These are phyloP conservation scores for Galeopsomyia nigrocyanea DNA, from an alignment of 2,888 invertebrate species.

Conservation along the genomic window DNA sequence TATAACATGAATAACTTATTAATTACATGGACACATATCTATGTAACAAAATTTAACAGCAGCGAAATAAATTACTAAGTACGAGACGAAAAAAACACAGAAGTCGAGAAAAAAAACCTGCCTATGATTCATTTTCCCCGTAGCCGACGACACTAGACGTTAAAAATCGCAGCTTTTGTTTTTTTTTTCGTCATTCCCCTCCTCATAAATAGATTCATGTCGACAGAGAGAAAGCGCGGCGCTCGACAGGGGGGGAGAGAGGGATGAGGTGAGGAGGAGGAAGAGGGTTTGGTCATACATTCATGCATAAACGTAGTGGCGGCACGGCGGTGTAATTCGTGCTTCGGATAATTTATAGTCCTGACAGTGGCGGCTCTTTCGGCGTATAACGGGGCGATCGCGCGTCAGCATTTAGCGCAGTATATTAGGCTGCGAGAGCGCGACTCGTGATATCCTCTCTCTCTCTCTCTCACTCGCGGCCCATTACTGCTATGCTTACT, in stretches of 20 bases:
- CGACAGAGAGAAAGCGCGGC: too few relatives aligned
- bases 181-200: too few relatives aligned
- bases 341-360: constrained; percentile 9
- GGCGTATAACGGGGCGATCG: constrained; percentile 9
- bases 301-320: constrained; percentile 13
- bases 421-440: constrained; percentile 66
- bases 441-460: constrained; percentile 55
- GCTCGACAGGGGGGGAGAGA: too few relatives aligned
- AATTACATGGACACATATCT: too few relatives aligned
- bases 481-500: constrained; percentile 67
- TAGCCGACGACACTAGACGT: too few relatives aligned
- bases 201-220: too few relatives aligned
- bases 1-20: too few relatives aligned
- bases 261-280: too few relatives aligned
- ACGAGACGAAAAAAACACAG: too few relatives aligned
- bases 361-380: neutral
- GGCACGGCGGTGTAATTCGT: constrained; percentile 9
- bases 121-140: constrained; percentile 1
- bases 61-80: too few relatives aligned
- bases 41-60: too few relatives aligned
- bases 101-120: constrained; percentile 36
- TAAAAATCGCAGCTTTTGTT: too few relatives aligned
- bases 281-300: constrained; percentile 8
- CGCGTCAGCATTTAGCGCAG: constrained; percentile 68
- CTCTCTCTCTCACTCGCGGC: constrained; percentile 60